Conservation (phyloP, 2,113 vertebrate species). For the Mastomys coucha region DNA sequence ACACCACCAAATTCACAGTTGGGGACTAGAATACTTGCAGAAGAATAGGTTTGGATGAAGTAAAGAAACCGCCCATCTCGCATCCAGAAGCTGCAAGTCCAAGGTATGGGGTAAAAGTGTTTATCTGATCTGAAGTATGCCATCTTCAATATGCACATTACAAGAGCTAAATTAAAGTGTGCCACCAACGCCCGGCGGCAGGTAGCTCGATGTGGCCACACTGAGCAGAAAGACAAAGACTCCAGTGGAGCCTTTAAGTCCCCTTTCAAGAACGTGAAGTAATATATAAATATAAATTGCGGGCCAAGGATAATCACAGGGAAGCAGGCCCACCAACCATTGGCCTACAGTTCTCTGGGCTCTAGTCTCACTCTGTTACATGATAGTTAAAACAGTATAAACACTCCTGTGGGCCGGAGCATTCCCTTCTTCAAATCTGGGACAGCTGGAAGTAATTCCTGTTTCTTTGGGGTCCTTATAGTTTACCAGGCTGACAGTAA, state of each 20-base stretch:
- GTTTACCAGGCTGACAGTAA: not conserved
- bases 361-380: not conserved
- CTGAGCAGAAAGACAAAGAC: not conserved
- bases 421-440: not conserved
- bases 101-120: not conserved
- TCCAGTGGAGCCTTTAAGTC: not conserved
- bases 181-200: no score
- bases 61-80: not conserved
- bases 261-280: not conserved
- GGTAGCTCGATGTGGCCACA: not conserved
- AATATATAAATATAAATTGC: not conserved
- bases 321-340: not conserved
- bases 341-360: not conserved
- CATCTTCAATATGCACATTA: not conserved
- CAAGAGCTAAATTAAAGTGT: not conserved
- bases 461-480: not conserved
- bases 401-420: no score
- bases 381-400: no score
- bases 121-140: no score
- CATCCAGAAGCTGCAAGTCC: not conserved
- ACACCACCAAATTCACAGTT: not conserved
- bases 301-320: not conserved
- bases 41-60: not conserved
- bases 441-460: not conserved
- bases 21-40: not conserved